Evolutionary conservation across 92 coral and sea anemone species (phyloP), one percentile per base, ranked within the genome.

Genomic region (Phymanthus crucifer): DNA sequence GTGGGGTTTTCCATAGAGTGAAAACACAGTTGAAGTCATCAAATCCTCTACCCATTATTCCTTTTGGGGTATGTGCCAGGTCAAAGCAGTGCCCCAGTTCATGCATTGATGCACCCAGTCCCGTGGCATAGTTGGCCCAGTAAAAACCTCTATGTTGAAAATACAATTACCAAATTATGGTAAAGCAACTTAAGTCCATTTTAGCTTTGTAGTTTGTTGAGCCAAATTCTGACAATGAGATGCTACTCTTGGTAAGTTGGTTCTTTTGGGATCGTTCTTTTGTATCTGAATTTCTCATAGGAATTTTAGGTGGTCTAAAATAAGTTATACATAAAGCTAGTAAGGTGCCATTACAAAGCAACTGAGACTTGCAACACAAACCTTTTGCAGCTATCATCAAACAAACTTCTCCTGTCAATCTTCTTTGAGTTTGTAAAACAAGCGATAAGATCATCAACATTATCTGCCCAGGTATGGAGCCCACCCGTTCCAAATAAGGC

Each of bases 1-100:
- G 84, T 36, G 94, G 93, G 34, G 71, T 83, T 74, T 71, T 93
- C 94, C 90, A 86, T 74, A 94, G 32, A 26, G 90, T 87, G 76
- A 93, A 95, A 45, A 90, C 92, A 35, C 88, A 74, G 84, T 95
- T 90, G 90, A 95, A 93, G 77, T 95, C 95, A 76, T 95, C 98
- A 87, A 95, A 93, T 43, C 98, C 98, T 70, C 98, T 84, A 10
- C 91, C 95, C 98, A 95, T 95, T 72, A 95, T 93, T 40, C 98
- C 98, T 34, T 87, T 83, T 48, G 98, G 98, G 79, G 97, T 95
- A 83, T 95, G 98, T 33, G 94, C 93, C 37, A 95, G 80, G 81
- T 95, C 98, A 87, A 95, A 95, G 87, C 97, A 92, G 81, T 95
- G 98, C 0, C 98, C 98, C 32, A 95, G 89, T 43, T 95, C 98